Base-by-base conservation (phyloP, 1,140 invertebrate species). In the Micrasema minimum region DNA sequence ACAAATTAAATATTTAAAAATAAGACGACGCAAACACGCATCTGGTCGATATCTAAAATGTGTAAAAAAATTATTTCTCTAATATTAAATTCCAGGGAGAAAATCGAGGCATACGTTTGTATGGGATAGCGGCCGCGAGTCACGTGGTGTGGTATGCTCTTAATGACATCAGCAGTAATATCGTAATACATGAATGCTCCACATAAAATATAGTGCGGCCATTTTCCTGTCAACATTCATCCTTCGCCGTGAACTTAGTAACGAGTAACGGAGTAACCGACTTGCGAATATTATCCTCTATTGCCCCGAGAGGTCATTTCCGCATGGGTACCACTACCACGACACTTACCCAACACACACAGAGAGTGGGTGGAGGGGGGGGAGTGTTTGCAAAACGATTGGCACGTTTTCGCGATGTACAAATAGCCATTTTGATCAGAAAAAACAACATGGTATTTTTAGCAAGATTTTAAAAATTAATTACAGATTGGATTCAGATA, bases 261-360 rank as follows among this genome's bases (percentile, higher is more conserved):
- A 20, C 53, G 37, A 31, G 37, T 37, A 37, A 31, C n/a, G 53
- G 37, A 57, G 16, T n/a, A n/a, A n/a, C n/a, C n/a, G n/a, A n/a
- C n/a, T n/a, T n/a, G n/a, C n/a, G n/a, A 51, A 51, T 23, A 51
- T 16, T 57, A 57, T 38, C 53, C 31, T 57, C 53, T 18, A 20
- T 16, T 37, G 31, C n/a, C 31, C 53, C 53, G 53, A 57, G 53
- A 57, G 53, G 53, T 57, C 53, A 57, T n/a, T 57, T 55, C 26
- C 51, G 23, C 23, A 3, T 0, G n/a, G 48, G 48, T 14, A 10
- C 6, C 14, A 20, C 0, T 7, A 1, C 1, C 16, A 12, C 16
- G 5, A 2, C 16, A 7, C 1, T 11, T 11, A 22, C 3, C 1
- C n/a, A n/a, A n/a, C n/a, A n/a, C n/a, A n/a, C n/a, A n/a, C n/a